phyloP scores from a whole-genome alignment of 2,888 invertebrate species.

The Nysson spinosus region DNA sequence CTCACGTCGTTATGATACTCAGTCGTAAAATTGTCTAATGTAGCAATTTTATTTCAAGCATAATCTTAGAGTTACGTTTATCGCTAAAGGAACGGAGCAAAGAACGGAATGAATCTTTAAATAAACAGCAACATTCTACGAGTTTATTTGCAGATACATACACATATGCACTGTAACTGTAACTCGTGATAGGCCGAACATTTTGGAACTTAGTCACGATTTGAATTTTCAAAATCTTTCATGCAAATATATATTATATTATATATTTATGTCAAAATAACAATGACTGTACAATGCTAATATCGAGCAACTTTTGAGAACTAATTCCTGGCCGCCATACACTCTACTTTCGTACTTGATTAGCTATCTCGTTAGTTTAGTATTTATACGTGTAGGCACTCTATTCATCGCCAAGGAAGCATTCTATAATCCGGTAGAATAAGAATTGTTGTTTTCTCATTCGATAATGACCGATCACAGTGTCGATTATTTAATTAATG shows the following conservation, averaged over 20 bases:
- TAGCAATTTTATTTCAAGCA: constrained; percentile 45
- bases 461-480: constrained; percentile 15
- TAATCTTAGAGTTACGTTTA: constrained; percentile 43
- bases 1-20: constrained; percentile 59
- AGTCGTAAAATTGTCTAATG: constrained; percentile 60
- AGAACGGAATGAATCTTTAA: neutral
- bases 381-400: constrained; percentile 31
- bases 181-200: constrained; percentile 61
- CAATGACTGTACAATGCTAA: constrained; percentile 24
- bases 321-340: constrained; percentile 4
- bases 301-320: constrained; percentile 9
- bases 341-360: constrained; percentile 10
- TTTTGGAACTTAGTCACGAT: constrained; percentile 54
- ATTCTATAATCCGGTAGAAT: constrained; percentile 8
- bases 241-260: constrained; percentile 17
- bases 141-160: constrained; percentile 16
- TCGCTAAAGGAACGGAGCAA: constrained; percentile 22
- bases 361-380: constrained; percentile 29
- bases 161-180: constrained; percentile 14
- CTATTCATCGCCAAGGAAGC: constrained; percentile 37
- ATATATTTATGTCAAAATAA: constrained; percentile 10
- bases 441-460: too few relatives aligned
- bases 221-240: neutral
- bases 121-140: constrained; percentile 4
- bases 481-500: constrained; percentile 15